Evolutionary conservation across 2,797 vertebrate species (phyloP).

Genomic region (Aldrovandia affinis): DNA sequence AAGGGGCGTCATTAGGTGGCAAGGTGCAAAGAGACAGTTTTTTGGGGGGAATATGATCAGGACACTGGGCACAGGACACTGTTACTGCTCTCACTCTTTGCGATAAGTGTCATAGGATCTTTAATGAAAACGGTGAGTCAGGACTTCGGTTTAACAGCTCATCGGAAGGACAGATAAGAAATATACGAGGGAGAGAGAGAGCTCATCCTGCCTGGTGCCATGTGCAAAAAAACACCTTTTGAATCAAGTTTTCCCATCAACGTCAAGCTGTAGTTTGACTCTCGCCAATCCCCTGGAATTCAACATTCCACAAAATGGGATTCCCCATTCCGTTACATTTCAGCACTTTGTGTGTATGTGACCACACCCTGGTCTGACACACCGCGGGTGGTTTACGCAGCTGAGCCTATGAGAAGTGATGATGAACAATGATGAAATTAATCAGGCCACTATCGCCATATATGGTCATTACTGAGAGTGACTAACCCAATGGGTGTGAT

Average conservation of each 20-base stretch:
- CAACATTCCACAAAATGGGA: background rate
- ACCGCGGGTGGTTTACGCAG: background rate
- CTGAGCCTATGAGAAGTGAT: background rate
- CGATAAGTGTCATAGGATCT: no score
- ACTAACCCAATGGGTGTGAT: background rate
- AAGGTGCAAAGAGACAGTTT: no score
- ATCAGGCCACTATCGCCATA: conserved; percentile 5
- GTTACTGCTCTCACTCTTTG: no score
- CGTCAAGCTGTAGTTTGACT: background rate
- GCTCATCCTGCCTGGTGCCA: no score
- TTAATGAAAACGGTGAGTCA: no score
- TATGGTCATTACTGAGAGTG: background rate
- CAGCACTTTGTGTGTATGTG: background rate
- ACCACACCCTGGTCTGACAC: background rate
- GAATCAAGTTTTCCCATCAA: background rate
- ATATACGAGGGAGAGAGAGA: no score
- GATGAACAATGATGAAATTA: background rate
- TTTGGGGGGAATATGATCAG: no score
- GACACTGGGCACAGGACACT: no score
- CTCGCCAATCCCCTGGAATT: background rate
- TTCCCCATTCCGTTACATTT: background rate
- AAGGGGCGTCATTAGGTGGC: background rate
- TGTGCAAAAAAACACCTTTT: background rate
- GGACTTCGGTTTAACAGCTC: no score
- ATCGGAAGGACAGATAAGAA: background rate